Conservation (phyloP, 30 jellyfish, hydroid and myxozoan genomes). For the Aurelia aurita region DNA sequence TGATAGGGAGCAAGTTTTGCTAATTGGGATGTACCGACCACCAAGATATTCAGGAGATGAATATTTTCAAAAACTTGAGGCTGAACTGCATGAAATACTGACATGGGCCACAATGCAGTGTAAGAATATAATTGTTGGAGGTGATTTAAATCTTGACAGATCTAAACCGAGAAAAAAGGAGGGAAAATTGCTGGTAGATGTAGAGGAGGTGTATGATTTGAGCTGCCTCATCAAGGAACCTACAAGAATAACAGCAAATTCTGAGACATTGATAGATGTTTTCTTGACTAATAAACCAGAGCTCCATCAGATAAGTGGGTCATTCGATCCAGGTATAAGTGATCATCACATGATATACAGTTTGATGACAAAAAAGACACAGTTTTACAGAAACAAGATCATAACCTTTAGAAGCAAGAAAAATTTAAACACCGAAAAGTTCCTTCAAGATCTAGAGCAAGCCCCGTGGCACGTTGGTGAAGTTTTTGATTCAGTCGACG, state of each 20-base stretch:
- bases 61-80: too few species aligned
- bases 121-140: too few species aligned
- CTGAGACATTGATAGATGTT: conserved; percentile 33
- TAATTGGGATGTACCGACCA: too few species aligned
- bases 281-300: conserved; percentile 28
- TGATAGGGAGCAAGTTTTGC: too few species aligned
- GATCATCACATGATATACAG: conserved; percentile 18
- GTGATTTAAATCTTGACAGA: too few species aligned
- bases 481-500: conserved; percentile 5
- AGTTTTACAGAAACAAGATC: conserved; percentile 2
- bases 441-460: conserved; percentile 16
- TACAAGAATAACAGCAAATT: conserved; percentile 22
- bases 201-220: too few species aligned
- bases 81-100: too few species aligned
- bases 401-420: conserved; percentile 35
- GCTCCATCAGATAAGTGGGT: conserved; percentile 23
- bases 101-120: too few species aligned
- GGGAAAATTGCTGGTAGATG: too few species aligned
- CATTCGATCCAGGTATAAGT: conserved; percentile 29
- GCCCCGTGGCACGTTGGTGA: conserved; percentile 44
- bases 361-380: conserved; percentile 32
- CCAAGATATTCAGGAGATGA: too few species aligned
- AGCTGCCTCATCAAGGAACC: conserved; percentile 3
- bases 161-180: too few species aligned
- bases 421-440: neutral